Base-by-base conservation (phyloP, 2,888 invertebrate species). In the Hyposoter didymator region DNA sequence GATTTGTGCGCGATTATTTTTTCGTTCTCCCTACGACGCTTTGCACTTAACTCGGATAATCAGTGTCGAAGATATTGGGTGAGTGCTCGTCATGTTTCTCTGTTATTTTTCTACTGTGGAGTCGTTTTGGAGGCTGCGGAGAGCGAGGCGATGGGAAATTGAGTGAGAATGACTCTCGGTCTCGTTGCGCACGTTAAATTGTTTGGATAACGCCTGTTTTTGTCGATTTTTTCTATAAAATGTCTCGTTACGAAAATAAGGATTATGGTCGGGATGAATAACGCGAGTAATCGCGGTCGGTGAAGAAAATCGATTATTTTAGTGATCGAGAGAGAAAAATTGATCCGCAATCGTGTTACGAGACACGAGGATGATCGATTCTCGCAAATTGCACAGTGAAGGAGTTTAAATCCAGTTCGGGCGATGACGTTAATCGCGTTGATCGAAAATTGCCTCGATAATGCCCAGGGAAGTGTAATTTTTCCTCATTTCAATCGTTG, bases 401-500 rank as follows among this genome's bases (percentile, higher is more conserved):
- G 69, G 59, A 75, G 78, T 79, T 82, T 28, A 75, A 82, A 80
- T 85, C 82, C 66, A 84, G 78, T 76, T 76, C 79, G 79, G 59
- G 39, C 72, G 78, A 66, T 83, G 67, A 67, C 78, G 73, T 74
- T 74, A 76, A 76, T 75, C 73, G 73, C 32, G 39, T 62, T 45
- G 76, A 85, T 72, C 85, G 79, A 82, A 85, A 85, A 85, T 85
- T 82, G 82, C 79, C 72, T 59, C 75, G 82, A 82, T 80, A 76
- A 76, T 85, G 35, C 64, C 64, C 28, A 32, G 80, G 70, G 78
- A 70, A 73, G 75, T 35, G 67, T 66, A 66, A 62, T 74, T 82
- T 85, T 82, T 85, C 70, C 75, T 79, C 75, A 79, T 82, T 85
- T 82, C 85, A 72, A 82, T 79, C 78, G 78, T 52, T 55, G 39